A percentile compares a stretch with the other conserved stretches of the same genome.
phyloP scores from a whole-genome alignment of 2,113 vertebrate genomes.

The Acinonyx jubatus region DNA sequence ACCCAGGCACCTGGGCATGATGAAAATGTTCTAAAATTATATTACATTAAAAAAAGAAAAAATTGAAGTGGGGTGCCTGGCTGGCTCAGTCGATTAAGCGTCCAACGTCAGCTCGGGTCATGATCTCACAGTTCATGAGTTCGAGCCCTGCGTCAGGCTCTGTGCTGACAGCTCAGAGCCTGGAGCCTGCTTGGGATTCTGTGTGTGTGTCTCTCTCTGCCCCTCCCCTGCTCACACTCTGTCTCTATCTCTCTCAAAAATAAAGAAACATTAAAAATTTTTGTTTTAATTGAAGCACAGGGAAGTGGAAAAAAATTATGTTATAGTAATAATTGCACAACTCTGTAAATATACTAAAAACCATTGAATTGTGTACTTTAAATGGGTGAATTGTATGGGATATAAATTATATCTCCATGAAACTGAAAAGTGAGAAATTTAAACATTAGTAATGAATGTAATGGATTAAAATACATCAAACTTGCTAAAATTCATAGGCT shows the following conservation, averaged over 20 bases:
- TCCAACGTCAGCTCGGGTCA: too few species aligned
- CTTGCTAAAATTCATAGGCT: constrained; percentile 30
- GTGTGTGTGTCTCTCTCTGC: too few species aligned
- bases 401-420: constrained; percentile 10
- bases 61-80: too few species aligned
- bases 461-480: constrained; percentile 39
- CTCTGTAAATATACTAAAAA: constrained; percentile 22
- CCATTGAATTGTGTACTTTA: constrained; percentile 6
- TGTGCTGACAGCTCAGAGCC: too few species aligned
- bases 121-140: too few species aligned
- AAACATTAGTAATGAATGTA: constrained; percentile 50
- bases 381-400: constrained; percentile 14
- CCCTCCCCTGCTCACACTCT: too few species aligned
- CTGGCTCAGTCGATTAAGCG: too few species aligned
- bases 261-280: too few species aligned
- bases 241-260: too few species aligned
- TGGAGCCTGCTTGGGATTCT: too few species aligned
- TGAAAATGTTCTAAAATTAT: constrained; percentile 57
- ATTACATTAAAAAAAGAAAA: background rate
- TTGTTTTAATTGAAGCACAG: too few species aligned
- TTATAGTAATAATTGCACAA: background rate
- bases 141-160: too few species aligned
- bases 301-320: constrained; percentile 24
- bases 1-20: background rate
- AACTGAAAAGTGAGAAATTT: constrained; percentile 56